Evolutionary conservation across 2,113 vertebrate genomes (phyloP).

Genomic region (Ardeotis arabs): DNA sequence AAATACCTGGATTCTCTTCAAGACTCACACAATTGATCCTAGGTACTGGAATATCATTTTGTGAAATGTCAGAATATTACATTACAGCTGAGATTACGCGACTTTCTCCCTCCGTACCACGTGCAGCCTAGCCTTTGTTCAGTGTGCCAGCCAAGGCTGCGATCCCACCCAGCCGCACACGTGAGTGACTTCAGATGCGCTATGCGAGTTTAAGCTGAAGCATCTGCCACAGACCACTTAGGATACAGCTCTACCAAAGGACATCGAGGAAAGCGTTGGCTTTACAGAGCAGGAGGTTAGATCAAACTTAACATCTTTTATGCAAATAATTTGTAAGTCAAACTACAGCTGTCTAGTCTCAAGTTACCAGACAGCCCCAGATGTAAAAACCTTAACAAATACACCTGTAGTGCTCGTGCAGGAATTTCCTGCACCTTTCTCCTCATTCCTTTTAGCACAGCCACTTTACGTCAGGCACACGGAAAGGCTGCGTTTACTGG

Average conservation of each 20-base stretch:
- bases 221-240: not conserved
- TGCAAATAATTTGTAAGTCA: not conserved
- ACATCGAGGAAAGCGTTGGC: fast-evolving
- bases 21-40: not conserved
- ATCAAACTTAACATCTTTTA: not conserved
- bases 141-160: not conserved
- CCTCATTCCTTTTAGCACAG: not conserved
- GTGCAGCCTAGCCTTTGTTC: not conserved
- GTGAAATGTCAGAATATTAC: not conserved
- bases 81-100: not conserved
- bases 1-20: not conserved
- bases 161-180: not conserved
- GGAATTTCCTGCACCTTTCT: not conserved
- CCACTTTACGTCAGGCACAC: not conserved
- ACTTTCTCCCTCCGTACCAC: not conserved
- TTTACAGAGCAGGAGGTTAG: not conserved
- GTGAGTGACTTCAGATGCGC: not conserved
- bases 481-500: not conserved
- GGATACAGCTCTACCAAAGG: fast-evolving
- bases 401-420: not conserved
- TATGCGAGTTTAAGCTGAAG: not conserved
- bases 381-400: not conserved
- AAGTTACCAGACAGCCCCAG: not conserved
- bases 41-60: not conserved
- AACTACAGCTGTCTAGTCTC: not conserved